Evolutionary conservation across 2,113 vertebrate genomes (phyloP).

Genomic region (Sinocyclocheilus anshuiensis): DNA sequence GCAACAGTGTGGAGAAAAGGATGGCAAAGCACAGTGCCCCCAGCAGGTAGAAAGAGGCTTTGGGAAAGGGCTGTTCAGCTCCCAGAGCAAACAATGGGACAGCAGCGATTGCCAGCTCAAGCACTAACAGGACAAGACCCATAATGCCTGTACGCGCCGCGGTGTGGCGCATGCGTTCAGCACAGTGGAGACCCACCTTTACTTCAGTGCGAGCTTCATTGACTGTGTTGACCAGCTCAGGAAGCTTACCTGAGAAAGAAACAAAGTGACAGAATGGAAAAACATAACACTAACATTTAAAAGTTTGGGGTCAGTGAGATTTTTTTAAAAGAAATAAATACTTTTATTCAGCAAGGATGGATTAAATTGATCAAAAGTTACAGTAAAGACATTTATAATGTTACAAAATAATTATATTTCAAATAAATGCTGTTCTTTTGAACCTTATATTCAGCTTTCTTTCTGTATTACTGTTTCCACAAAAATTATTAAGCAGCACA

Average conservation of each 20-base stretch:
- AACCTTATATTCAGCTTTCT: neutral
- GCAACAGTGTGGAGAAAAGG: slow-evolving; percentile 72
- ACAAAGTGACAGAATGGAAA: neutral
- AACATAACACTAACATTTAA: neutral
- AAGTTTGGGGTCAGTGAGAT: neutral
- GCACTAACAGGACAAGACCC: slow-evolving; percentile 82
- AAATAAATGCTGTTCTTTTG: neutral
- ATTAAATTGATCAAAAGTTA: neutral
- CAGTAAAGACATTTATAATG: neutral
- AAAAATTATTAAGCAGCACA: neutral
- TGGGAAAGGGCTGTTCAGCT: slow-evolving; percentile 79
- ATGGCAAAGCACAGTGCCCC: slow-evolving; percentile 76
- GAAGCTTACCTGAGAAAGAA: slow-evolving; percentile 66
- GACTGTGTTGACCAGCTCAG: slow-evolving; percentile 77
- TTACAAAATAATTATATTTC: neutral
- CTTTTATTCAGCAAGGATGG: no score
- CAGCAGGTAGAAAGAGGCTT: slow-evolving; percentile 83
- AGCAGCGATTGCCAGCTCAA: slow-evolving; percentile 75
- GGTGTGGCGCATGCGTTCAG: slow-evolving; percentile 77
- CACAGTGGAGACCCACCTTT: slow-evolving; percentile 80
- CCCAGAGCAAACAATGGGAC: slow-evolving; percentile 74
- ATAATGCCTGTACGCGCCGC: slow-evolving; percentile 77
- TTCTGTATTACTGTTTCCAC: neutral
- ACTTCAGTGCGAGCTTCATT: slow-evolving; percentile 85
- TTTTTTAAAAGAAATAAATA: neutral